A percentile compares a stretch with the other conserved stretches of the same genome.
Evolutionary conservation across 2,888 invertebrate species (phyloP).

Genomic region (Temnothorax unifasciatus): DNA sequence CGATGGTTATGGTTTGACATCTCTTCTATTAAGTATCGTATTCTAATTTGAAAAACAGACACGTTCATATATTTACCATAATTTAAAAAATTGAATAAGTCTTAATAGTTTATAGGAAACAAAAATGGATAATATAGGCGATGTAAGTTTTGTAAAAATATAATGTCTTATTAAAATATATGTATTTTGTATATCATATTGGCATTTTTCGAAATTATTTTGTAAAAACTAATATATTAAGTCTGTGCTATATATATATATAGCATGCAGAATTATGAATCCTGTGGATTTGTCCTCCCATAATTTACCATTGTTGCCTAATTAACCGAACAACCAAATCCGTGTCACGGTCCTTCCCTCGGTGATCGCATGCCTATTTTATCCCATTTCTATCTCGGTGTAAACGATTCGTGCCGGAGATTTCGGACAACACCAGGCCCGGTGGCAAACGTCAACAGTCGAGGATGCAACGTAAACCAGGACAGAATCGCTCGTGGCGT

Average conservation of each 20-base stretch:
- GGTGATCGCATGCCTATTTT: conserved; percentile 33
- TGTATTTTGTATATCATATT: background rate
- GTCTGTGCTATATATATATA: background rate
- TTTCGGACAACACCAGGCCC: conserved; percentile 44
- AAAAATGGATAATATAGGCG: background rate
- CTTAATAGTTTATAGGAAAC: background rate
- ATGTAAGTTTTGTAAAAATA: background rate
- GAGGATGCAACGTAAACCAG: conserved; percentile 64
- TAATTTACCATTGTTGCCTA: conserved; percentile 32
- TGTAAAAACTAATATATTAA: background rate
- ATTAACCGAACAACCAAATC: conserved; percentile 48
- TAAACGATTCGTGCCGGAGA: conserved; percentile 57
- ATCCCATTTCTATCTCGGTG: conserved; percentile 46
- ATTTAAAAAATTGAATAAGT: background rate
- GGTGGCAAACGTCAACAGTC: conserved; percentile 61
- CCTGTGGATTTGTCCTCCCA: background rate
- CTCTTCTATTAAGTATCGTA: background rate
- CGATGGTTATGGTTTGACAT: background rate
- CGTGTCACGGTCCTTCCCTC: conserved; percentile 23
- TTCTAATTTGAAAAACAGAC: background rate
- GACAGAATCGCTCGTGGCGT: conserved; percentile 48
- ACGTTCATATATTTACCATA: background rate
- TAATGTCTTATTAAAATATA: background rate
- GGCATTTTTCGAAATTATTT: background rate
- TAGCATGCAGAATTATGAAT: background rate